Percentiles rank a stretch among this genome's conserved stretches.
Evolutionary conservation across 2,888 invertebrate genomes (phyloP).

Genomic region (Lordiphosa fenestrarum): DNA sequence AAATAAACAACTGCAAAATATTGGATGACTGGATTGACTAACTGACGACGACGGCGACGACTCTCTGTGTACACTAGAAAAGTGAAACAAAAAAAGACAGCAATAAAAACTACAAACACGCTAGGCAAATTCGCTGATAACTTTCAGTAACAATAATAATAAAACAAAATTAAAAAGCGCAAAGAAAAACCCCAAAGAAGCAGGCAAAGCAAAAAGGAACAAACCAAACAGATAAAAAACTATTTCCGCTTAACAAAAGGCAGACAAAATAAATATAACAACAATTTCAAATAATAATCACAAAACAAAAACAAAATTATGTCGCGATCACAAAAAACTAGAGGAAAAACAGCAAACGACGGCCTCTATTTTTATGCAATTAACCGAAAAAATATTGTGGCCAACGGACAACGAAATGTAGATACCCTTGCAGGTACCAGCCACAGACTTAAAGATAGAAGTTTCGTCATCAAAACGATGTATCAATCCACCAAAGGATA

Average conservation of each 20-base stretch:
- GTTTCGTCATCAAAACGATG: no score
- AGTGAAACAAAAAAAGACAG: slow-evolving; percentile 21
- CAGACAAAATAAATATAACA: slow-evolving; percentile 18
- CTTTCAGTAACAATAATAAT: slow-evolving; percentile 20
- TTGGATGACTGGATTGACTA: slow-evolving; percentile 14
- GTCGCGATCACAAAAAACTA: slow-evolving; percentile 30
- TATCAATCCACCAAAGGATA: no score
- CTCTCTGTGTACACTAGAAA: slow-evolving; percentile 13
- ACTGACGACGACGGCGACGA: background rate
- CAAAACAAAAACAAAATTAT: slow-evolving; percentile 31
- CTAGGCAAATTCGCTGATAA: slow-evolving; percentile 57
- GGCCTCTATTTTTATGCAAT: slow-evolving; percentile 42
- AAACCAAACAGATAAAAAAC: slow-evolving; percentile 56
- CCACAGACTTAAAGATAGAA: no score
- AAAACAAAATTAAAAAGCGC: slow-evolving; percentile 23
- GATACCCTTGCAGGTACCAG: background rate
- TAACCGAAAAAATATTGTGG: slow-evolving; percentile 13
- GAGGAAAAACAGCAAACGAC: slow-evolving; percentile 22
- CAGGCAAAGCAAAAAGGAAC: slow-evolving; percentile 20
- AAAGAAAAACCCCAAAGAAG: slow-evolving; percentile 14
- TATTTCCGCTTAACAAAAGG: slow-evolving; percentile 52
- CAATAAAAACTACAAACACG: slow-evolving; percentile 37
- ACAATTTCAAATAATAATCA: slow-evolving; percentile 40
- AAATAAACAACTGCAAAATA: background rate
- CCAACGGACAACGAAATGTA: background rate